phyloP scores from a whole-genome alignment of 2,888 invertebrate genomes.

The Atethmia centrago region DNA sequence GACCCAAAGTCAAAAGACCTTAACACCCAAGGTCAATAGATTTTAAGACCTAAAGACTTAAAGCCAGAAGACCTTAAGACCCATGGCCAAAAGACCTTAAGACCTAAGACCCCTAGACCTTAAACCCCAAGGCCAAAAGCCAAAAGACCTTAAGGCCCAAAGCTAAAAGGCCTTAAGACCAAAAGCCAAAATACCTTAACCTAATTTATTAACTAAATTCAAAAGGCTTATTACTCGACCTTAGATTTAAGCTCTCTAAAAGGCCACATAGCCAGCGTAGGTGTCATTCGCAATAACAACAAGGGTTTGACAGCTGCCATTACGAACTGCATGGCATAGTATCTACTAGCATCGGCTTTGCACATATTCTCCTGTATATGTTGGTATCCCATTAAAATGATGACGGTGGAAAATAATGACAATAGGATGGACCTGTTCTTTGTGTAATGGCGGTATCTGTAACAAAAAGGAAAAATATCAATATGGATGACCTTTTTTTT shows the following conservation, averaged over 20 bases:
- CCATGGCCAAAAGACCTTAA: not conserved
- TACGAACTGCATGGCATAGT: conserved; percentile 71
- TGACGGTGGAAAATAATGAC: conserved; percentile 68
- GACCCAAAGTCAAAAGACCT: not conserved
- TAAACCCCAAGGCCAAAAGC: too few species aligned
- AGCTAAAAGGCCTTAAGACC: not conserved
- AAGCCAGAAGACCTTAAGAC: not conserved
- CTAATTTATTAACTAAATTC: not conserved
- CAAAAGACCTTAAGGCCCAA: not conserved
- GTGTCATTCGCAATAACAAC: conserved; percentile 73
- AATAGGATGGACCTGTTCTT: conserved; percentile 77
- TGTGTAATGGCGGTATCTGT: conserved; percentile 85
- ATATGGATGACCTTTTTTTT: too few species aligned
- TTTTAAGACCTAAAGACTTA: not conserved
- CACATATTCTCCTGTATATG: conserved; percentile 71
- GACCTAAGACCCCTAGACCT: not conserved
- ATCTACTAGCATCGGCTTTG: conserved; percentile 65
- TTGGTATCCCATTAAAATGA: conserved; percentile 63
- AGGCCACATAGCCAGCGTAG: conserved; percentile 78
- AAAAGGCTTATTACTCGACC: conserved; percentile 42
- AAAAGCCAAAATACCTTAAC: not conserved
- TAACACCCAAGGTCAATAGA: not conserved
- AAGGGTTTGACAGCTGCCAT: conserved; percentile 73
- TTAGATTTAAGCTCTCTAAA: conserved; percentile 61
- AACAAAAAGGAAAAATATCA: conserved; percentile 51